A percentile compares a stretch with the other conserved stretches of the same genome.
Evolutionary conservation across 2,888 invertebrate species (phyloP).

Genomic region (Eudasyphora cyanicolor): DNA sequence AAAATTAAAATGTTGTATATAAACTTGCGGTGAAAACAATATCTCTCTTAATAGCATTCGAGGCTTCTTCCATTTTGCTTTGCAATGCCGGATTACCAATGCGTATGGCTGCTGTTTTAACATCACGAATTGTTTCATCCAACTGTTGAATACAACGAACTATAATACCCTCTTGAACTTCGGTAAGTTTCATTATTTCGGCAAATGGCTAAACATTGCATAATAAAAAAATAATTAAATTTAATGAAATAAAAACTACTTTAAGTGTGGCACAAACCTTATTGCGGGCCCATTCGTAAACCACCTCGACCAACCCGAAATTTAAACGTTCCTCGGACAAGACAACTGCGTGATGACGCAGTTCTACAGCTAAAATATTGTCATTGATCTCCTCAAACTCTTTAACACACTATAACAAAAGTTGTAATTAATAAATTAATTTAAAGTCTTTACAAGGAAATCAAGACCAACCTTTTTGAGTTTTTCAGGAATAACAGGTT

Average conservation of each 20-base stretch:
- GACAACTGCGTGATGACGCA: conserved; percentile 71
- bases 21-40: conserved; percentile 99
- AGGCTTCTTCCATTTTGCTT: conserved; percentile 97
- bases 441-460: neutral
- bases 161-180: conserved; percentile 98
- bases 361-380: conserved; percentile 85
- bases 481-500: conserved; percentile 80
- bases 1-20: conserved; percentile 84
- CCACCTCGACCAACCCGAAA: conserved; percentile 95
- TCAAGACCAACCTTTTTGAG: conserved; percentile 71
- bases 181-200: conserved; percentile 94
- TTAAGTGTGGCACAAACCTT: conserved; percentile 82
- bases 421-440: conserved; percentile 1
- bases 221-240: neutral
- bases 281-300: conserved; percentile 97
- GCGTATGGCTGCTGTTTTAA: conserved; percentile 94
- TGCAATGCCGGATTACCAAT: conserved; percentile 95
- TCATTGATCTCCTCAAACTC: conserved; percentile 86
- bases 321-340: conserved; percentile 85
- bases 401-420: conserved; percentile 84
- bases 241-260: neutral
- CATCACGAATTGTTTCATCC: conserved; percentile 93
- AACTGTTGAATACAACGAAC: conserved; percentile 98
- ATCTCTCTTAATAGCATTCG: conserved; percentile 95
- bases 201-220: conserved; percentile 87